Conservation (phyloP, 1,140 invertebrate species). For the Penaeus chinensis region DNA sequence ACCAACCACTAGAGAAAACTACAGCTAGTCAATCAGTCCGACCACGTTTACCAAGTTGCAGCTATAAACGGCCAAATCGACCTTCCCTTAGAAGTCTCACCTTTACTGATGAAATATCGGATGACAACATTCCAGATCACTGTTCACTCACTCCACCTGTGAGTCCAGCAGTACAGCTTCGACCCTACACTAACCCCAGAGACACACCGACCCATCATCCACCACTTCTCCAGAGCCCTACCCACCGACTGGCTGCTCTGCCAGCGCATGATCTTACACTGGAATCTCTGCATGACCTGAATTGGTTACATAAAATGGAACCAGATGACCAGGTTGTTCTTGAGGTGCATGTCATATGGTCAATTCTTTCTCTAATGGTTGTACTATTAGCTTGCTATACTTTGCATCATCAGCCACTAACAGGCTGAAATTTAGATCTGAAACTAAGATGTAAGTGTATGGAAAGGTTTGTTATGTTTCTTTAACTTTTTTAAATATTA, state of each 20-base stretch:
- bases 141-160: slow-evolving; percentile 39
- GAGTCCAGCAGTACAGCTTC: slow-evolving; percentile 41
- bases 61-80: slow-evolving; percentile 14
- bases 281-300: slow-evolving; percentile 60
- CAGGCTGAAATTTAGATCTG: slow-evolving; percentile 10
- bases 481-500: not conserved
- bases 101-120: slow-evolving; percentile 32
- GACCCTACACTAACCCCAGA: slow-evolving; percentile 60
- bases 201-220: slow-evolving; percentile 63
- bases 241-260: slow-evolving; percentile 18
- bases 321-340: slow-evolving; percentile 59
- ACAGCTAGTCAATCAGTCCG: slow-evolving; percentile 4
- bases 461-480: not conserved
- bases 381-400: slow-evolving; percentile 58
- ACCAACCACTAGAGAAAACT: not conserved
- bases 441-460: not conserved
- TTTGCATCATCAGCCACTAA: slow-evolving; percentile 51
- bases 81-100: slow-evolving; percentile 27
- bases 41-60: slow-evolving; percentile 20
- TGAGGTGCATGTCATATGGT: slow-evolving; percentile 63
- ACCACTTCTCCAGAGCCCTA: slow-evolving; percentile 40
- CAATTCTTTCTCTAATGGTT: slow-evolving; percentile 62
- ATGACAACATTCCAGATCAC: slow-evolving; percentile 9
- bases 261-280: slow-evolving; percentile 59
- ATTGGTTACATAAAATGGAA: slow-evolving; percentile 62